Conservation (phyloP, 2,888 invertebrate species). For the Ariolimax columbianus region DNA sequence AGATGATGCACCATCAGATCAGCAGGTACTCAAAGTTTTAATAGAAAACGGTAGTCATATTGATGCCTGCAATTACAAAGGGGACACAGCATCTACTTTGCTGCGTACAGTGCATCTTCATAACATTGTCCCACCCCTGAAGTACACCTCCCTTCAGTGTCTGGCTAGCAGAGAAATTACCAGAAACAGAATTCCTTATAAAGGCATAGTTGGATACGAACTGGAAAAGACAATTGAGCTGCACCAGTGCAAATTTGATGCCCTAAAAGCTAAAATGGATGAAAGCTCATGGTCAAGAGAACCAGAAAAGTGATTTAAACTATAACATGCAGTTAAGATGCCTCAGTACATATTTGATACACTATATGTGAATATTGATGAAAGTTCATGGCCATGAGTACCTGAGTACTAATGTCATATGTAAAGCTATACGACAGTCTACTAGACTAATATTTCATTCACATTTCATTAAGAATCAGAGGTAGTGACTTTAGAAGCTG, state of each 20-base stretch:
- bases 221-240: conserved; percentile 75
- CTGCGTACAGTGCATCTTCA: conserved; percentile 71
- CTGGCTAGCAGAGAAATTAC: conserved; percentile 82
- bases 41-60: conserved; percentile 90
- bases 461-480: no score
- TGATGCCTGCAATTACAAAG: conserved; percentile 82
- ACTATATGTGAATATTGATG: neutral
- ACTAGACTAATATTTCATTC: neutral
- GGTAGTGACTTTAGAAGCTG: no score
- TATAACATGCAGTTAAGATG: neutral
- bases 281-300: conserved; percentile 45
- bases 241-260: conserved; percentile 61
- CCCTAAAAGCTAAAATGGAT: conserved; percentile 32
- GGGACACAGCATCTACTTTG: conserved; percentile 73
- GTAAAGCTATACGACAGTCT: neutral
- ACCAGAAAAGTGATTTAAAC: conserved; percentile 29
- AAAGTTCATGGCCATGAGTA: neutral
- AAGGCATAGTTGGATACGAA: conserved; percentile 71
- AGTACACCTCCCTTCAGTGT: conserved; percentile 75
- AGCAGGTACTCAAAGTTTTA: conserved; percentile 86
- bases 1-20: conserved; percentile 82
- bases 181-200: conserved; percentile 82
- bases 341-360: neutral
- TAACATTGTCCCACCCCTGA: conserved; percentile 73
- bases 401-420: neutral